phyloP scores from a whole-genome alignment of 2,888 invertebrate genomes.

The Luffia ferchaultella region DNA sequence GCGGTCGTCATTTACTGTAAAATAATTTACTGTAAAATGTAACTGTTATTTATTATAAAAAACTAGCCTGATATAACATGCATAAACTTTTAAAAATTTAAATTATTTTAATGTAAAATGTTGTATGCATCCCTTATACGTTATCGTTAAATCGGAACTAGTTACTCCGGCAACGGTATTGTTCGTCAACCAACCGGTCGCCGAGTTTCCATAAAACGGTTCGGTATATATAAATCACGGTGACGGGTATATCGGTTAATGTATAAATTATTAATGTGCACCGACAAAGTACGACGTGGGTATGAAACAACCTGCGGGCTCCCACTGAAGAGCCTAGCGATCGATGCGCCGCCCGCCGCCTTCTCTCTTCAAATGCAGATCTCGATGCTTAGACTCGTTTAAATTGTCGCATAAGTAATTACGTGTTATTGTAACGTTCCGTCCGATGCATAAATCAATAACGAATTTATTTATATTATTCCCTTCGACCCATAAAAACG shows the following conservation, averaged over 20 bases:
- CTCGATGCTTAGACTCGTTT: constrained; percentile 4
- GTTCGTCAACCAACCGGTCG: neutral
- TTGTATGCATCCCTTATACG: too few relatives aligned
- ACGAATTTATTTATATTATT: neutral
- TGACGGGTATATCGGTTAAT: neutral
- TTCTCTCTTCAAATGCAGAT: constrained; percentile 6
- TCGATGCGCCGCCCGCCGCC: neutral
- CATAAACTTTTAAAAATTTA: too few relatives aligned
- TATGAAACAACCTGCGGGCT: constrained; percentile 6
- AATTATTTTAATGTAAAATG: too few relatives aligned
- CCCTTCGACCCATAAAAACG: too few relatives aligned
- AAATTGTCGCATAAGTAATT: constrained; percentile 6
- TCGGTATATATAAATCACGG: too few relatives aligned
- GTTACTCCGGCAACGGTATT: neutral
- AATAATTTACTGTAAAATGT: too few relatives aligned
- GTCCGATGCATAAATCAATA: neutral
- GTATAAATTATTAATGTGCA: neutral
- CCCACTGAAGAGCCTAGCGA: neutral
- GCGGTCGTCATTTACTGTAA: too few relatives aligned
- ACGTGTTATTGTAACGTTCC: constrained; percentile 1
- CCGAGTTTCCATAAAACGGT: neutral
- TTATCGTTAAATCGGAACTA: neutral
- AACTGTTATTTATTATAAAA: too few relatives aligned
- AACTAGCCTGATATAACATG: too few relatives aligned
- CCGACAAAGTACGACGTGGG: constrained; percentile 2